phyloP scores from a whole-genome alignment of 2,113 vertebrate species.

The Stomatorhinus ivindoensis region DNA sequence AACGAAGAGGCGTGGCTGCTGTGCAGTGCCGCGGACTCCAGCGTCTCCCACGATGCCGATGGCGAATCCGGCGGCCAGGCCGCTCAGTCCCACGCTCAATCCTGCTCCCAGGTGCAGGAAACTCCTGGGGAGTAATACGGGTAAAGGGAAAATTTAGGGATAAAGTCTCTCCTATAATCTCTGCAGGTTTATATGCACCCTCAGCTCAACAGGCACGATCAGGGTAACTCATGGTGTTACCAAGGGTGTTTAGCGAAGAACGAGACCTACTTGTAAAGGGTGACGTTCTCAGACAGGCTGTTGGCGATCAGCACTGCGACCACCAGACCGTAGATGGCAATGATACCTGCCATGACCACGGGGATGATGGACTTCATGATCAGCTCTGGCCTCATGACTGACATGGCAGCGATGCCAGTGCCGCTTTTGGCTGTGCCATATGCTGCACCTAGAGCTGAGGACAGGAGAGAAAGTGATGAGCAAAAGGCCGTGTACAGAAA shows the following conservation, averaged over 20 bases:
- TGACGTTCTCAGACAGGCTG: slow-evolving; percentile 68
- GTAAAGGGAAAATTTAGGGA: neutral
- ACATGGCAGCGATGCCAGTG: slow-evolving; percentile 97
- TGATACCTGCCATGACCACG: slow-evolving; percentile 98
- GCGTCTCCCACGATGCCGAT: slow-evolving; percentile 97
- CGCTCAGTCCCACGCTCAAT: slow-evolving; percentile 91
- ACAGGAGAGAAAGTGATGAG: neutral
- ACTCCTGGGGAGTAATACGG: slow-evolving; percentile 63
- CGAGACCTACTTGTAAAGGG: slow-evolving; percentile 79
- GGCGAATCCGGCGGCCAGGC: slow-evolving; percentile 92
- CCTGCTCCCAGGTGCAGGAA: slow-evolving; percentile 94
- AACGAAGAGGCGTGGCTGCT: slow-evolving; percentile 95
- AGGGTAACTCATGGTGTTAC: neutral
- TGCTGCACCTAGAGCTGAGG: slow-evolving; percentile 84
- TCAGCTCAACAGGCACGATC: neutral
- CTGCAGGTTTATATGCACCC: neutral
- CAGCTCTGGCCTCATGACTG: slow-evolving; percentile 96
- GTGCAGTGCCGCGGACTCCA: slow-evolving; percentile 88
- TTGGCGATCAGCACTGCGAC: slow-evolving; percentile 98
- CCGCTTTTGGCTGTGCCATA: slow-evolving; percentile 98
- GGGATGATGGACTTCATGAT: slow-evolving; percentile 99
- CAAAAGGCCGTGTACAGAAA: too few species aligned
- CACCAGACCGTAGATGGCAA: slow-evolving; percentile 95
- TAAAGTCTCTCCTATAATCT: neutral
- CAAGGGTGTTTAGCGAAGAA: neutral